Evolutionary conservation across 2,113 vertebrate genomes (phyloP), one percentile per base, ranked within the genome.

Genomic region (Trochalopteron elliotii): DNA sequence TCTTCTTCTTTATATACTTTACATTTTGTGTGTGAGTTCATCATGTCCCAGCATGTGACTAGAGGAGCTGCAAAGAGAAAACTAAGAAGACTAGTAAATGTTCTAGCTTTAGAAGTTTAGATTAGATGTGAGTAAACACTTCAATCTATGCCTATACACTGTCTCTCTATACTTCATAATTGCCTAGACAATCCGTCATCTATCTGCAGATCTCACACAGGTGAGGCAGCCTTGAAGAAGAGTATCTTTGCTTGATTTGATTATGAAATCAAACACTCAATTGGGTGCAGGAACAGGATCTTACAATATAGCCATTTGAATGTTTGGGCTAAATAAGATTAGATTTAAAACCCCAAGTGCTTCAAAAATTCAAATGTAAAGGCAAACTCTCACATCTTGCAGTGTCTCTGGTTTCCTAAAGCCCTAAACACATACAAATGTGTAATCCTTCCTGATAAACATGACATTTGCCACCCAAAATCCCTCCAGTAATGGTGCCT

Each of bases 121-220:
- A 79, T 89, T 65, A 87, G 42, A 42, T 74, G 15, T 95, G 59
- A 83, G 63, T 77, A 94, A 93, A 83, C 74, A 83, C 55, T 94
- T 94, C 84, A 88, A 64, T 88, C 71, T 70, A 21, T 81, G 59
- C 63, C 89, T 39, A 23, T 69, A 90, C 57, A 79, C 35, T 45
- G 23, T 88, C 40, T 91, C 47, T 89, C 75, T 85, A 47, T 76
- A 69, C 31, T 68, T 83, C 39, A 28, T 83, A 90, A 95, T 86
- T 90, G 77, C 39, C 67, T 63, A 67, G 70, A 83, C 50, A 91
- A 80, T 83, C 87, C 44, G 37, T 74, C 61, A 91, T 82, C 89
- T 85, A 59, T 75, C 59, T 74, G 55, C 60, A 89, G 45, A 83
- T 50, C 55, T 93, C 55, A 85, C 27, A 77, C 63, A 91, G 68